Evolutionary conservation across 2,113 vertebrate species (phyloP), one percentile per base, ranked within the genome.

Genomic region (Centrocercus urophasianus): DNA sequence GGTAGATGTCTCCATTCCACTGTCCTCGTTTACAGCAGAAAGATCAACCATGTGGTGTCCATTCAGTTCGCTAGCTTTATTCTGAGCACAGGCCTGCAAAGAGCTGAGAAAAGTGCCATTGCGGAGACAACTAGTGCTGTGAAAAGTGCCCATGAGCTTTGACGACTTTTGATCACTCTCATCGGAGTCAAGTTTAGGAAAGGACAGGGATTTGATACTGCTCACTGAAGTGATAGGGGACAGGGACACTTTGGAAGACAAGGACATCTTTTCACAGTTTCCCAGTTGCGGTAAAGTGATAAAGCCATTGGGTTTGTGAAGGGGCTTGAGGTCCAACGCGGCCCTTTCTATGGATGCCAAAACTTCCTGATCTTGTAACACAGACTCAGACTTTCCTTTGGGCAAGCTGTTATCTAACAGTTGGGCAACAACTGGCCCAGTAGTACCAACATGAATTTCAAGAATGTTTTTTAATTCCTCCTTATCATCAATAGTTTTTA

Each of bases 131-230:
- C 97, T 93, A 89, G 98, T 93, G 88, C 97, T 98, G 86, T 96
- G 97, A 87, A 97, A 98, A 97, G 97, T 96, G 96, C 97, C 97
- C 0, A 67, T 79, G 24, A 98, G 97, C 93, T 94, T 97, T 42
- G 97, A 96, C 45, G 96, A 92, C 69, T 98, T 98, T 65, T 98
- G 98, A 93, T 92, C 97, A 28, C 97, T 97, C 71, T 98, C 98
- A 74, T 99, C 98, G 9, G 98, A 99, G 69, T 99, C 99, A 79
- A 99, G 98, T 96, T 99, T 99, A 42, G 99, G 99, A 83, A 99
- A 99, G 86, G 98, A 99, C 20, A 99, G 97, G 78, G 99, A 99
- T 96, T 98, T 99, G 95, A 99, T 99, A 98, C 99, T 99, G 98
- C 99, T 98, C 94, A 98, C 98, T 76, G 97, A 93, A 88, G 97